Conservation (phyloP, 2,113 vertebrate species). For the Myotis davidii region DNA sequence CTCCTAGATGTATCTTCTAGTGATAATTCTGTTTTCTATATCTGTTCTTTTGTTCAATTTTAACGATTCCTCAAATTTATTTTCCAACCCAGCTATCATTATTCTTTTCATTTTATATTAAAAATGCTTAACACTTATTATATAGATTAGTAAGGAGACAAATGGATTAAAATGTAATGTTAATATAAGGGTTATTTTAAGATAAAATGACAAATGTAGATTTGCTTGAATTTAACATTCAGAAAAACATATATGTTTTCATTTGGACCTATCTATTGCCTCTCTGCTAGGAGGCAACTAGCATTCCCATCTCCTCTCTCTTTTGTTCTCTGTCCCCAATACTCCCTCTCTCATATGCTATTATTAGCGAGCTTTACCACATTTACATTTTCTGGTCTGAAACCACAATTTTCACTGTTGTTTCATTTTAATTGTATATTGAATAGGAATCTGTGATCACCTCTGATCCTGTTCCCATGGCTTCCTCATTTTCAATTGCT, state of each 20-base stretch:
- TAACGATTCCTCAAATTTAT: not conserved
- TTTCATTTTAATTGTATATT: constrained; percentile 12
- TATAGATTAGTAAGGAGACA: not conserved
- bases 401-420: not conserved
- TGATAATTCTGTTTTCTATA: not conserved
- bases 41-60: not conserved
- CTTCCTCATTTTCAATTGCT: constrained; percentile 33
- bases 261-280: not conserved
- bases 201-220: not conserved
- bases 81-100: not conserved
- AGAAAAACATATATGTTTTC: not conserved
- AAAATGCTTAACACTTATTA: not conserved
- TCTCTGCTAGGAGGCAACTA: not conserved
- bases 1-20: not conserved
- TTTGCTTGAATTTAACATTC: constrained; percentile 3
- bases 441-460: not conserved
- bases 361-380: constrained; percentile 38
- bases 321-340: not conserved
- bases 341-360: not conserved
- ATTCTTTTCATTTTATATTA: not conserved
- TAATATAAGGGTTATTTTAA: not conserved
- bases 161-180: not conserved
- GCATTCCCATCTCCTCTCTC: not conserved
- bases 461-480: not conserved
- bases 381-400: constrained; percentile 1